These are phyloP conservation scores for Coryphaenoides rupestris DNA, from an alignment of 2,113 vertebrate genomes.

Conservation along the genomic window DNA sequence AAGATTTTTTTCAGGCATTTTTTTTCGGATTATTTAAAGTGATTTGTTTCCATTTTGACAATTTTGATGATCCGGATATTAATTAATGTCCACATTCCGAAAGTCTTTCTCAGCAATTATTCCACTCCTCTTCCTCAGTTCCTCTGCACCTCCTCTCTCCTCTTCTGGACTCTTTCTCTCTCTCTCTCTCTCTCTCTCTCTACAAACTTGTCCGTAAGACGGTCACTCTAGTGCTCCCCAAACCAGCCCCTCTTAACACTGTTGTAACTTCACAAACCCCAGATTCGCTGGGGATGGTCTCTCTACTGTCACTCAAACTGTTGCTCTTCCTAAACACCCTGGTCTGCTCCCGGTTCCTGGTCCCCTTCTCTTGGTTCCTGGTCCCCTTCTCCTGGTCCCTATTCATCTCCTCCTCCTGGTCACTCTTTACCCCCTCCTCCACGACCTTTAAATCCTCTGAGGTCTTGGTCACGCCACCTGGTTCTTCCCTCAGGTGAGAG, in stretches of 20 bases:
- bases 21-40: no score
- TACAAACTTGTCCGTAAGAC: constrained; percentile 70
- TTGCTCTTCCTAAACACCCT: not conserved
- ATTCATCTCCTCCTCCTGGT: not conserved
- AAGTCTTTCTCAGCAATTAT: no score
- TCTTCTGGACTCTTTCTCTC: constrained; percentile 21
- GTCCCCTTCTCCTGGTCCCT: not conserved
- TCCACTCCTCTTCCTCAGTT: constrained; percentile 14
- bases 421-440: no score
- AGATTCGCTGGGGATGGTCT: constrained; percentile 41
- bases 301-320: constrained; percentile 43
- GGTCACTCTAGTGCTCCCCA: constrained; percentile 55
- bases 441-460: no score
- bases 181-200: constrained; percentile 25
- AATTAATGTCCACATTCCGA: no score
- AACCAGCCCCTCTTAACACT: not conserved
- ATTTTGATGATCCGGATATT: no score
- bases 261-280: not conserved
- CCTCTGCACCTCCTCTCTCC: constrained; percentile 6
- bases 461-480: no score
- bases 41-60: no score
- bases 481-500: no score
- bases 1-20: no score
- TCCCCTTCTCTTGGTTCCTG: not conserved
- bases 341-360: not conserved